Evolutionary conservation across 2,113 vertebrate species (phyloP).

Genomic region (Porphyrio hochstetteri): DNA sequence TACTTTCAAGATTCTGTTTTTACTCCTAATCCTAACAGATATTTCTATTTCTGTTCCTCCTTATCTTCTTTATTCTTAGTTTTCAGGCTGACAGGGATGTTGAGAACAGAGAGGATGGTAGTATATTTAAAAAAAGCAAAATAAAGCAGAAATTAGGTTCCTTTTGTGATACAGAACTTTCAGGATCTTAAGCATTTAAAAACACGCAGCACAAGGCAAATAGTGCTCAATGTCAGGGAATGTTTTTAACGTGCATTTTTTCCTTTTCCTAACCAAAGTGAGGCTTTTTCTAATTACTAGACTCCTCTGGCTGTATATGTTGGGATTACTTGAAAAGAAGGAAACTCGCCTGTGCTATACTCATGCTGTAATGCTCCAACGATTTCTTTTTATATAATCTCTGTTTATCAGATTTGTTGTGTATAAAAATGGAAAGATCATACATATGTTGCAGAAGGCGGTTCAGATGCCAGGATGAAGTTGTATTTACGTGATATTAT

Average conservation of each 20-base stretch:
- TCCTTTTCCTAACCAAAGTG: neutral
- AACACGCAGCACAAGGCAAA: neutral
- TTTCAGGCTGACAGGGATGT: neutral
- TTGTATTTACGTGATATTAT: conserved; percentile 49
- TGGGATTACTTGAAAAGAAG: conserved; percentile 23
- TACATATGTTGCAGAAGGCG: conserved; percentile 35
- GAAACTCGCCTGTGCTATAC: neutral
- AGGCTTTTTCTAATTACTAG: neutral
- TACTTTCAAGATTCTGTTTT: neutral
- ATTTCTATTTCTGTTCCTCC: neutral
- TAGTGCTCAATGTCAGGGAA: neutral
- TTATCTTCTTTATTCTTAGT: neutral
- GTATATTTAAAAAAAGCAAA: neutral
- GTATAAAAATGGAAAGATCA: conserved; percentile 61
- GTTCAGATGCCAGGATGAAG: conserved; percentile 57
- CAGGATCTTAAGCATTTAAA: neutral
- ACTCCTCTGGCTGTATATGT: neutral
- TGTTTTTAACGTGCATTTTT: neutral
- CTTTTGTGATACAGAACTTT: neutral
- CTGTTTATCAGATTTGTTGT: conserved; percentile 60
- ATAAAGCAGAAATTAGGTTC: neutral
- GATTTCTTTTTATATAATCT: conserved; percentile 51
- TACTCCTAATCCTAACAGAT: neutral
- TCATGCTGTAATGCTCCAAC: neutral
- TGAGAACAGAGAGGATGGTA: neutral